Percentiles rank a stretch among this genome's conserved stretches.
phyloP scores from a whole-genome alignment of 2,797 vertebrate species.

The Poeciliopsis turneri region DNA sequence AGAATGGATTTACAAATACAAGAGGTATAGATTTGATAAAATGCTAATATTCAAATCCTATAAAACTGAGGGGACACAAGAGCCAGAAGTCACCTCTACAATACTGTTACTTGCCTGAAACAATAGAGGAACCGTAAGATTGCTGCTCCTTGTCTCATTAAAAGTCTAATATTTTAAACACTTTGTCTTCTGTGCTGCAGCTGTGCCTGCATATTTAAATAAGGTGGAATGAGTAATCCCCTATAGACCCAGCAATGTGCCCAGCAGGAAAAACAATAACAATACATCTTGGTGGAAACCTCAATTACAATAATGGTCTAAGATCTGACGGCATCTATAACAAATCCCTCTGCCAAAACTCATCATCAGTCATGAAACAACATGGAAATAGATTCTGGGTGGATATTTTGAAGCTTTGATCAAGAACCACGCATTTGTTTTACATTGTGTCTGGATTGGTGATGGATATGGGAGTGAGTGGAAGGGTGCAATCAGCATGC shows the following conservation, averaged over 20 bases:
- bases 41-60: background rate
- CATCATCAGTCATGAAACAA: background rate
- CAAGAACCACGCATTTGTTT: background rate
- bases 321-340: background rate
- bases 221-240: background rate
- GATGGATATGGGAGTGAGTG: background rate
- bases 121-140: background rate
- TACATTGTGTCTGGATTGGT: background rate
- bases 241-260: background rate
- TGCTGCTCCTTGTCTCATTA: background rate
- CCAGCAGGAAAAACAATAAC: background rate
- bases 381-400: background rate
- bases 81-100: background rate
- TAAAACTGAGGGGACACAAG: background rate
- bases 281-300: background rate
- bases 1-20: background rate
- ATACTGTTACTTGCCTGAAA: background rate
- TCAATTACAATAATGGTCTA: background rate
- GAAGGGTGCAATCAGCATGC: background rate
- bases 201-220: background rate
- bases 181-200: background rate
- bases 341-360: background rate
- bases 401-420: background rate
- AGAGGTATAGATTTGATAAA: background rate
- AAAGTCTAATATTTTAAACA: background rate